phyloP scores from a whole-genome alignment of 1,140 invertebrate species.

The Aethina tumida region DNA sequence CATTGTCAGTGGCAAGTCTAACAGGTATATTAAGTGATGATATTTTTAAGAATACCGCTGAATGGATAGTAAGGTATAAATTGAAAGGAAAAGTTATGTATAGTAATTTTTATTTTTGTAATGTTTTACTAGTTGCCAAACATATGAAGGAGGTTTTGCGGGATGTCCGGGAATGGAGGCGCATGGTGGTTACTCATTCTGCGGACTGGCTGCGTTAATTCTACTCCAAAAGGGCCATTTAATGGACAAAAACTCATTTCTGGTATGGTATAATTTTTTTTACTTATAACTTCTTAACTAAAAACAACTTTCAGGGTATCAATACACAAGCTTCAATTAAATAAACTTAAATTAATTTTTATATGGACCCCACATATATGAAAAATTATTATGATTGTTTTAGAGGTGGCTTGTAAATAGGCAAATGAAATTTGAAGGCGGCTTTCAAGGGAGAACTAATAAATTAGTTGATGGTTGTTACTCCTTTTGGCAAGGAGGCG shows the following conservation, averaged over 20 bases:
- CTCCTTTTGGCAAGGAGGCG: conserved; percentile 95
- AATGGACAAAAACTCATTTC: conserved; percentile 66
- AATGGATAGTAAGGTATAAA: conserved; percentile 70
- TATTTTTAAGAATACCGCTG: conserved; percentile 74
- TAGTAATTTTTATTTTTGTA: conserved; percentile 4
- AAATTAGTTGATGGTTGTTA: conserved; percentile 98
- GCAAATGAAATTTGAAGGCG: conserved; percentile 85
- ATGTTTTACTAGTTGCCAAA: conserved; percentile 65
- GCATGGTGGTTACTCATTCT: conserved; percentile 97
- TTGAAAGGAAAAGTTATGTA: conserved; percentile 5
- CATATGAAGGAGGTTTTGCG: conserved; percentile 97
- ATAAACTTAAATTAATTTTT: conserved; percentile 1
- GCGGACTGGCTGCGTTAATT: conserved; percentile 81
- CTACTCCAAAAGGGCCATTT: conserved; percentile 70
- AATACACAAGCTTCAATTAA: background rate
- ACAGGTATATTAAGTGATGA: conserved; percentile 64
- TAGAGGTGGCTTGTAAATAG: conserved; percentile 77
- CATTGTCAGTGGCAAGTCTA: conserved; percentile 76
- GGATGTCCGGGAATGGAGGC: conserved; percentile 92
- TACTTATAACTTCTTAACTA: background rate
- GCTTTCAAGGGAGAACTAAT: conserved; percentile 92
- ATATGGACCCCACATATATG: conserved; percentile 1
- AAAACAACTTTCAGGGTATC: background rate
- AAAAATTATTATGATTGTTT: conserved; percentile 21
- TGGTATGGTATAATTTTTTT: conserved; percentile 44